Evolutionary conservation across 1,140 invertebrate genomes (phyloP).

Genomic region (Ectropis grisescens): DNA sequence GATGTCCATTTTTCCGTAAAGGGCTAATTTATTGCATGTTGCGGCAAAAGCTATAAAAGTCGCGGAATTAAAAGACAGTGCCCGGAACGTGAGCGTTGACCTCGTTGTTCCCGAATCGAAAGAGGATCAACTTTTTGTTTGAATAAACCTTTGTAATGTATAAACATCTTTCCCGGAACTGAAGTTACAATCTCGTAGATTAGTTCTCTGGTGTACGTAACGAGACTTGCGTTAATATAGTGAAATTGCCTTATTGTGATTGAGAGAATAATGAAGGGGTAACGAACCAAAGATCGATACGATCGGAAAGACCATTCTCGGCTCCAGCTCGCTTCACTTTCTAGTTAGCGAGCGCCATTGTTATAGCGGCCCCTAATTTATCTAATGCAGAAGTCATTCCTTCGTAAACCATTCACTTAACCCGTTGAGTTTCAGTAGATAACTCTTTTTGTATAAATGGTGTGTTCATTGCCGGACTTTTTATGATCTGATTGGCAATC

Average conservation of each 20-base stretch:
- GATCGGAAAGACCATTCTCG: slow-evolving; percentile 42
- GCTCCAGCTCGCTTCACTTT: slow-evolving; percentile 43
- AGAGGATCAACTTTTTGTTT: neutral
- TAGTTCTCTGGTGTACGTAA: too few species aligned
- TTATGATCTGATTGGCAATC: too few species aligned
- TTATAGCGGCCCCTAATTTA: slow-evolving; percentile 35
- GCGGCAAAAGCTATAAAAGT: slow-evolving; percentile 37
- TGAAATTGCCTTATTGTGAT: slow-evolving; percentile 27
- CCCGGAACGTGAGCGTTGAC: slow-evolving; percentile 30
- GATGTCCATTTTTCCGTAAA: slow-evolving; percentile 57
- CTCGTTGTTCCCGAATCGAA: slow-evolving; percentile 6
- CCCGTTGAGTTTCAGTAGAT: too few species aligned
- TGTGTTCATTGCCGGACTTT: too few species aligned
- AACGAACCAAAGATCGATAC: slow-evolving; percentile 34
- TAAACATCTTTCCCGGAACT: too few species aligned
- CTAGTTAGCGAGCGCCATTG: slow-evolving; percentile 43
- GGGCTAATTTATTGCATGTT: slow-evolving; percentile 56
- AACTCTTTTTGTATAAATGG: too few species aligned
- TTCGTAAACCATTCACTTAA: slow-evolving; percentile 11
- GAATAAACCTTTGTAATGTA: too few species aligned
- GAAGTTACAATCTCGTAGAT: too few species aligned
- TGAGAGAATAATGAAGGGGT: slow-evolving; percentile 36
- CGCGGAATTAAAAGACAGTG: slow-evolving; percentile 36
- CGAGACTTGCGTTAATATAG: neutral
- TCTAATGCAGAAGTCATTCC: slow-evolving; percentile 31